Percentiles rank a stretch among this genome's conserved stretches.
phyloP scores from a whole-genome alignment of 2,888 invertebrate species.

The Eristalinus aeneus region DNA sequence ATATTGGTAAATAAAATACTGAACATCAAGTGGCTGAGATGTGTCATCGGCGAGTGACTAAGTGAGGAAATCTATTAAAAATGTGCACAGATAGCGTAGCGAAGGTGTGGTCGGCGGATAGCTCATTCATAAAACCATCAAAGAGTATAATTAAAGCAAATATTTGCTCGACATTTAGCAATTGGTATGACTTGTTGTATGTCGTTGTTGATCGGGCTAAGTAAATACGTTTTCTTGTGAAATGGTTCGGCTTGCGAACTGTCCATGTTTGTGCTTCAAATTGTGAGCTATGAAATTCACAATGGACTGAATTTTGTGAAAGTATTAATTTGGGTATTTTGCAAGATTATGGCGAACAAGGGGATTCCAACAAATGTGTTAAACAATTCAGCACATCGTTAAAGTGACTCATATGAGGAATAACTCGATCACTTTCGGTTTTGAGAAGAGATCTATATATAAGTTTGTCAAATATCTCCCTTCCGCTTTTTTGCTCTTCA shows the following conservation, averaged over 20 bases:
- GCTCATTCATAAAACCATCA: background rate
- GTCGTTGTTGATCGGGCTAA: background rate
- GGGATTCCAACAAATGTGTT: too few species aligned
- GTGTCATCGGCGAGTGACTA: background rate
- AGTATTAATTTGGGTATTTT: too few species aligned
- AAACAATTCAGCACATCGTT: too few species aligned
- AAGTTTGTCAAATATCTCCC: too few species aligned
- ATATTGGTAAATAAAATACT: background rate
- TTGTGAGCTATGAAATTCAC: background rate
- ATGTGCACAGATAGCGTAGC: background rate
- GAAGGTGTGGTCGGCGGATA: background rate
- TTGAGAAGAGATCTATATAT: too few species aligned
- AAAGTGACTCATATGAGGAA: too few species aligned
- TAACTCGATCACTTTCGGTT: too few species aligned
- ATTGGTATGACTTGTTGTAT: background rate
- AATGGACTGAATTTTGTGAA: too few species aligned
- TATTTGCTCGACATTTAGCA: background rate
- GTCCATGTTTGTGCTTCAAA: background rate
- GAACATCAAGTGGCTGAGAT: background rate
- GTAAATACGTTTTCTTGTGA: background rate
- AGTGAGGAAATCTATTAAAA: background rate
- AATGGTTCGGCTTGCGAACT: background rate
- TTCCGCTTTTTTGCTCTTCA: too few species aligned
- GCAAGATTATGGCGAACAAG: too few species aligned
- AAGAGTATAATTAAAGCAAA: background rate